Evolutionary conservation across 2,113 vertebrate genomes (phyloP), one percentile per base, ranked within the genome.

Genomic region (Cheirogaleus medius): DNA sequence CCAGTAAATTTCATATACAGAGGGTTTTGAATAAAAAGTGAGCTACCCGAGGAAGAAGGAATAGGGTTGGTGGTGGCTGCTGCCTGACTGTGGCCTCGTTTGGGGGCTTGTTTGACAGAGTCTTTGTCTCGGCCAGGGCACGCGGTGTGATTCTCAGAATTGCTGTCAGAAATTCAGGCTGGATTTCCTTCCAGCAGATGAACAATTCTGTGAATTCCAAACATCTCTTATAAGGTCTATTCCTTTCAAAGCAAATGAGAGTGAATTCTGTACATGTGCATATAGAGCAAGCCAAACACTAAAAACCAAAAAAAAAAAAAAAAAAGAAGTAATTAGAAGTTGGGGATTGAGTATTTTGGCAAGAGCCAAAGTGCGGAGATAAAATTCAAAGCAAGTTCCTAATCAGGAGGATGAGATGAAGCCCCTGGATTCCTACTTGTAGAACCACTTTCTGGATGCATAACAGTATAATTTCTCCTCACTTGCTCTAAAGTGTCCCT

Each of bases 31-130:
- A 12, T 64, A 39, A n/a, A 25, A 90, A 66, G 18, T 18, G 23
- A 37, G 8, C 7, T 69, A 32, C 4, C n/a, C 3, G 4, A 52
- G 25, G 47, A 71, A 76, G 25, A 10, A 15, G 17, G 37, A 6
- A 8, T 5, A 27, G 20, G 7, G 4, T 8, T 15, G 11, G 17
- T 23, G 21, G 27, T 18, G 8, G 37, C 34, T 37, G 4, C 34
- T 64, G 49, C 32, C 20, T 21, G 15, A 47, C 13, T 14, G 47
- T 34, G 8, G 32, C 11, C 2, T 39, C 1, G 0, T 21, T 15
- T 44, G 15, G 44, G 20, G 3, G 13, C 37, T 52, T n/a, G 6
- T 18, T 10, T 11, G 42, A 0, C 1, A 1, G 0, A 25, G 4
- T n/a, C 14, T n/a, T 34, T 60, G 6, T 54, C 15, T 34, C 44